Conservation (phyloP, 2,113 vertebrate species). For the Tachysurus fulvidraco region DNA sequence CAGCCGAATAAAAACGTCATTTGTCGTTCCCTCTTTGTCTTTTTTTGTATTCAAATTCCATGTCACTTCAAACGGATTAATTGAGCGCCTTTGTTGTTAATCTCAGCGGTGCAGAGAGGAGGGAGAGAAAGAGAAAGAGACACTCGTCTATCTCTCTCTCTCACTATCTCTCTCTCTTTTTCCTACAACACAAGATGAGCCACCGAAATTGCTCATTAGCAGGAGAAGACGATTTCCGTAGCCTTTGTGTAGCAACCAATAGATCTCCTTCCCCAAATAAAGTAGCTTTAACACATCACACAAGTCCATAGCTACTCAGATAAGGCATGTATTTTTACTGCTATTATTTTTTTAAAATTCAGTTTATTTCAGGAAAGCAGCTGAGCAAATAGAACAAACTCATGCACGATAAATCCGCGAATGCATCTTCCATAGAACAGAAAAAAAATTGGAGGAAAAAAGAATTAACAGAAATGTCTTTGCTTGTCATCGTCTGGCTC, state of each 20-base stretch:
- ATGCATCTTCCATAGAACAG: not conserved
- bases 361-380: not conserved
- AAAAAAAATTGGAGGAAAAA: not conserved
- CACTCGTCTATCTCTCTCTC: slow-evolving; percentile 24
- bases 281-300: slow-evolving; percentile 17
- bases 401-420: not conserved
- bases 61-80: slow-evolving; percentile 76
- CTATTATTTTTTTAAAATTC: not conserved
- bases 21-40: slow-evolving; percentile 26
- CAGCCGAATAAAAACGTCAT: slow-evolving; percentile 57
- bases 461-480: slow-evolving; percentile 17
- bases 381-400: slow-evolving; percentile 3
- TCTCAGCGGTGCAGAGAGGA: slow-evolving; percentile 75
- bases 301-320: not conserved
- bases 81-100: slow-evolving; percentile 76
- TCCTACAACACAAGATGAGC: not conserved
- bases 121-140: slow-evolving; percentile 51
- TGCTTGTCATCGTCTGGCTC: slow-evolving; percentile 40
- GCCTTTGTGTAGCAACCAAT: slow-evolving; percentile 8
- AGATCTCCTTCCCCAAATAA: slow-evolving; percentile 10
- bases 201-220: slow-evolving; percentile 10
- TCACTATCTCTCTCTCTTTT: not conserved
- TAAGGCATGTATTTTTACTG: not conserved
- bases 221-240: not conserved
- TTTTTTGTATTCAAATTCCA: slow-evolving; percentile 70